phyloP scores from a whole-genome alignment of 2,797 vertebrate genomes.

The Urosaurus nigricauda region DNA sequence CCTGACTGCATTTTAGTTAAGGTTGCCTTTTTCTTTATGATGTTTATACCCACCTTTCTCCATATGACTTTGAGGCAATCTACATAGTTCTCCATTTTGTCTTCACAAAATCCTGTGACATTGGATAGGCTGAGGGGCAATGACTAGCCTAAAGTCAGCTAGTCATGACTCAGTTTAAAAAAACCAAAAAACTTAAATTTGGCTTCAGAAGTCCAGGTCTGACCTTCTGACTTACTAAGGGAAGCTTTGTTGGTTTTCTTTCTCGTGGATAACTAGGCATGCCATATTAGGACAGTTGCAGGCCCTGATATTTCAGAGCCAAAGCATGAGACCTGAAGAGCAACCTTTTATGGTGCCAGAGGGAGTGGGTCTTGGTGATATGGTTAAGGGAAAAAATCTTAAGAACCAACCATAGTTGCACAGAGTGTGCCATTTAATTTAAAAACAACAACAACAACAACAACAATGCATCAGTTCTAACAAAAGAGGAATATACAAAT shows the following conservation, averaged over 20 bases:
- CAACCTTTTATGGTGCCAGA: no score
- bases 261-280: no score
- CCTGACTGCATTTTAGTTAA: neutral
- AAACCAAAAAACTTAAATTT: neutral
- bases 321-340: no score
- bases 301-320: no score
- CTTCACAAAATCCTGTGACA: neutral
- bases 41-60: neutral
- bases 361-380: no score
- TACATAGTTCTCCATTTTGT: neutral
- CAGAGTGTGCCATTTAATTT: no score
- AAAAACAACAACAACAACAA: no score
- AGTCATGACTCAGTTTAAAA: neutral
- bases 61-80: neutral
- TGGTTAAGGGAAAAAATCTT: no score
- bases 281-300: no score
- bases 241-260: neutral
- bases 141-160: neutral
- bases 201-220: neutral
- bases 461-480: no score
- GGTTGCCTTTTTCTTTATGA: neutral
- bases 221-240: neutral
- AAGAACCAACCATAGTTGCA: no score
- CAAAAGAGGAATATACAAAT: no score
- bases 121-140: neutral